These are phyloP conservation scores for Thelaira solivaga DNA, from an alignment of 2,888 invertebrate genomes.

Conservation along the genomic window DNA sequence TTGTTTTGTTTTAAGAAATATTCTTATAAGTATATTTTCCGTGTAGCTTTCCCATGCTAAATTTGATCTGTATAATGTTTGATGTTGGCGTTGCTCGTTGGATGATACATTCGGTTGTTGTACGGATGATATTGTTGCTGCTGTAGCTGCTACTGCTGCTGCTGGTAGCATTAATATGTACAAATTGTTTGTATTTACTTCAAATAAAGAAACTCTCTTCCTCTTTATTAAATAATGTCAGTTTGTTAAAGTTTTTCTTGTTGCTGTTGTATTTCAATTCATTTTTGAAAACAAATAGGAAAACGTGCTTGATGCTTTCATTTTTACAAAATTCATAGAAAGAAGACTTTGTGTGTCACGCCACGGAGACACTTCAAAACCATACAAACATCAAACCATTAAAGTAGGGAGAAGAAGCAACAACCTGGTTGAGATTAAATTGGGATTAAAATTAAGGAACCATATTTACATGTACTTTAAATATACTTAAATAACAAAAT, in stretches of 20 bases:
- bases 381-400: slow-evolving; percentile 5
- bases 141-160: slow-evolving; percentile 24
- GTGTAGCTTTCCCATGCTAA: background rate
- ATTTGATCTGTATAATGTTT: slow-evolving; percentile 55
- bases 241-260: slow-evolving; percentile 8
- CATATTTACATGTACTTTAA: slow-evolving; percentile 53
- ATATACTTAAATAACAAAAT: slow-evolving; percentile 36
- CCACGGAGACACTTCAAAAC: slow-evolving; percentile 35
- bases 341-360: slow-evolving; percentile 11
- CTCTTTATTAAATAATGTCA: slow-evolving; percentile 19
- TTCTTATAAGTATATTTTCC: background rate
- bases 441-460: slow-evolving; percentile 60
- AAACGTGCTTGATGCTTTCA: slow-evolving; percentile 47
- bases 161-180: slow-evolving; percentile 44
- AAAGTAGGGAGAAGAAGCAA: slow-evolving; percentile 28
- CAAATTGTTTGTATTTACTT: slow-evolving; percentile 48
- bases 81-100: slow-evolving; percentile 48
- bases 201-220: slow-evolving; percentile 10
- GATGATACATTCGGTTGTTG: slow-evolving; percentile 33
- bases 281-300: slow-evolving; percentile 55
- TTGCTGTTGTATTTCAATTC: slow-evolving; percentile 42
- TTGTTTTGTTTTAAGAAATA: background rate
- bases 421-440: slow-evolving; percentile 58
- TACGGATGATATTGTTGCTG: slow-evolving; percentile 18
- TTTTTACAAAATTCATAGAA: slow-evolving; percentile 8